Evolutionary conservation across 1,140 invertebrate genomes (phyloP), one percentile per base, ranked within the genome.

Genomic region (Drosophila varians): DNA sequence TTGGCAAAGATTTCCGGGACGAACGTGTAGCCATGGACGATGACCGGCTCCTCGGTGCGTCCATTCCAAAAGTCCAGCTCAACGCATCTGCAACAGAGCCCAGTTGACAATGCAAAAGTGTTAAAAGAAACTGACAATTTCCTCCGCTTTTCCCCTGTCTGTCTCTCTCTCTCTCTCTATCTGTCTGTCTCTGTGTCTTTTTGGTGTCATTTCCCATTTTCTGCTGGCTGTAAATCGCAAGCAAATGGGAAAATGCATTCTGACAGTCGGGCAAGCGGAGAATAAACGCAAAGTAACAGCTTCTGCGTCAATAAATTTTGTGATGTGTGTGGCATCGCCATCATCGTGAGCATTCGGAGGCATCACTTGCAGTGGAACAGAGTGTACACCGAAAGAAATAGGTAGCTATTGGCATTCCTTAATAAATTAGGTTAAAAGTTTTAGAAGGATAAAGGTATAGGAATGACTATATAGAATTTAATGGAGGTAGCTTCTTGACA

Each of bases 51-150:
- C 76, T 98, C 97, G 25, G 95, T 95, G 74, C 95, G 94, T 0
- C 97, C 97, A 91, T 99, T 99, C 98, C 98, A 99, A 91, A 99
- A 99, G 92, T 99, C 98, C 68, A 99, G 93, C 91, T 99, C 98
- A 0, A 99, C 96, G 92, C 98, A 99, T 80, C 90, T 91, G 65
- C 23, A 47, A 16, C 11, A 46, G 23, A 28, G n/a, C 2, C 36
- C 12, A 19, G 14, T 46, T 16, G 21, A 40, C 23, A 3, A 45
- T 45, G 28, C 38, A n/a, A 51, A 40, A 25, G 48, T 18, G 16
- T 28, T 80, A 64, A 87, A 77, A 80, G 56, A 26, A 74, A 74
- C 57, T 68, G 75, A 46, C 45, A 47, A 48, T 69, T 69, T 69
- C 64, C 49, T 2, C 0, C 19, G 12, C 16, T 25, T 6, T 11